Percentiles rank a stretch among this genome's conserved stretches.
Conservation (phyloP, 2,888 invertebrate species). For the Acronicta aceris region DNA sequence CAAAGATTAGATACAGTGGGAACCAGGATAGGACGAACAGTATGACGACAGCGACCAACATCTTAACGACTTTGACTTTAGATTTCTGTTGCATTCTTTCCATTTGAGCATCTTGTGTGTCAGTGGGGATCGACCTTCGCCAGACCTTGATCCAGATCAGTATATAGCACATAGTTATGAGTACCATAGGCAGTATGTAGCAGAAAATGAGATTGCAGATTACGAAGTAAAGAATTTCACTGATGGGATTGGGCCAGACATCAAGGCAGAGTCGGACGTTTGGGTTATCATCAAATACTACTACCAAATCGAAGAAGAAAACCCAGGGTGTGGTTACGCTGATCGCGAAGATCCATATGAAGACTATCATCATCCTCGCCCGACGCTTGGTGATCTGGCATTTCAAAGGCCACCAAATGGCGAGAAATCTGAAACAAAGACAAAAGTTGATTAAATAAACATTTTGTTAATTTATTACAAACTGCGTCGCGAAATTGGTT, state of each 20-base stretch:
- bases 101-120: constrained; percentile 97
- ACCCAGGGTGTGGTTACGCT: constrained; percentile 97
- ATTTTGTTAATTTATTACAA: constrained; percentile 13
- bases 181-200: constrained; percentile 96
- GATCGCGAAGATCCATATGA: constrained; percentile 97
- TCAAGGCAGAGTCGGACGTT: constrained; percentile 94
- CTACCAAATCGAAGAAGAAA: constrained; percentile 95
- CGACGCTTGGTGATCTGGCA: constrained; percentile 96
- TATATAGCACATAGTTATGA: constrained; percentile 97
- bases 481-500: background rate
- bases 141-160: constrained; percentile 97
- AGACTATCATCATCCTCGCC: constrained; percentile 95
- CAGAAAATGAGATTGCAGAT: constrained; percentile 96
- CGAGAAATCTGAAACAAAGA: constrained; percentile 94
- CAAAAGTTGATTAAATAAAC: constrained; percentile 29
- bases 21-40: constrained; percentile 98
- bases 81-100: constrained; percentile 98
- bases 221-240: constrained; percentile 95
- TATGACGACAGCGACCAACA: constrained; percentile 97
- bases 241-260: constrained; percentile 95
- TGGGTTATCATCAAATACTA: constrained; percentile 92
- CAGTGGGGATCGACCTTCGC: constrained; percentile 96
- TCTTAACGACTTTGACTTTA: constrained; percentile 98
- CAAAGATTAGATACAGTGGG: constrained; percentile 96
- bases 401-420: constrained; percentile 98